A percentile compares a stretch with the other conserved stretches of the same genome.
Evolutionary conservation across 2,888 invertebrate species (phyloP).

Genomic region (Thyatira batis): DNA sequence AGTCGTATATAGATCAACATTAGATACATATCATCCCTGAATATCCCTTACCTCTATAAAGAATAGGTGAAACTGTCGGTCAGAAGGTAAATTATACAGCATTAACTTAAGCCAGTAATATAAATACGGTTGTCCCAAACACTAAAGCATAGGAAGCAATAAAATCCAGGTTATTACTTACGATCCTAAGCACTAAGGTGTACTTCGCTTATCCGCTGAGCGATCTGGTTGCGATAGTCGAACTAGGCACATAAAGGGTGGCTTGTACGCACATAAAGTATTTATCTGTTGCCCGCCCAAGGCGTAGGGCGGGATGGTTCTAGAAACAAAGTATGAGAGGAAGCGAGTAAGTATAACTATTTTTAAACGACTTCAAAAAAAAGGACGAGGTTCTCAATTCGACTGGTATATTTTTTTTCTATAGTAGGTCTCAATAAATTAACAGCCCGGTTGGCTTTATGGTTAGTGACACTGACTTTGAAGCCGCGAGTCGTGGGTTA

Average conservation of each 20-base stretch:
- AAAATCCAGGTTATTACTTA: slow-evolving; percentile 27
- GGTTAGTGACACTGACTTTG: too few relatives aligned
- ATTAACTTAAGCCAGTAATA: background rate
- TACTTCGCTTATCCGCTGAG: slow-evolving; percentile 41
- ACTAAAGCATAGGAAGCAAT: slow-evolving; percentile 18
- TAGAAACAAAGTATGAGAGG: slow-evolving; percentile 22
- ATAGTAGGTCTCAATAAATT: too few relatives aligned
- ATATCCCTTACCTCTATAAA: background rate
- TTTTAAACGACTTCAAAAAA: too few relatives aligned
- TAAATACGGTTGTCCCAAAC: background rate
- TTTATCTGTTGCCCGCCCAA: slow-evolving; percentile 68
- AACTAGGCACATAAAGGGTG: slow-evolving; percentile 66
- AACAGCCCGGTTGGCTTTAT: too few relatives aligned
- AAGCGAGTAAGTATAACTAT: slow-evolving; percentile 14
- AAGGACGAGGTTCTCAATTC: too few relatives aligned
- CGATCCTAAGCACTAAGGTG: slow-evolving; percentile 24
- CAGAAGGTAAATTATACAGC: background rate
- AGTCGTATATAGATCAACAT: too few relatives aligned
- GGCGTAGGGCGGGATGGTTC: slow-evolving; percentile 45
- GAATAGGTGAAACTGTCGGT: background rate
- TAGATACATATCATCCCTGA: too few relatives aligned
- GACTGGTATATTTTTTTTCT: too few relatives aligned
- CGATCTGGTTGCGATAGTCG: slow-evolving; percentile 54
- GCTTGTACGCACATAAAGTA: slow-evolving; percentile 66
- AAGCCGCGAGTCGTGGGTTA: too few relatives aligned